Conservation (phyloP, 23 tunicate species). For the Oikopleura dioica region DNA sequence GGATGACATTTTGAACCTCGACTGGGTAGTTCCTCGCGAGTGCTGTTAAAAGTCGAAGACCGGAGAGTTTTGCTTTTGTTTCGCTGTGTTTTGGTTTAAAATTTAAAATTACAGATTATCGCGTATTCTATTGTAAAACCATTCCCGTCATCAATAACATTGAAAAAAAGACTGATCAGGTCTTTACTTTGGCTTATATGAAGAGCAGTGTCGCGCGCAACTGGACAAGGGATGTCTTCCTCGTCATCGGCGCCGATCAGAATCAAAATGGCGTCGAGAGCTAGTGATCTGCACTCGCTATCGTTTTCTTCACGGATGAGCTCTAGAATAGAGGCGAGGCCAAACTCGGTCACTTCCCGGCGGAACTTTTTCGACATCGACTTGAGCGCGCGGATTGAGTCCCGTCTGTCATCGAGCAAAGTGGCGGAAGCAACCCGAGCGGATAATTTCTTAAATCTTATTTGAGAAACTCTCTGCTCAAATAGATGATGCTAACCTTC, state of each 20-base stretch:
- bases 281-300: neutral
- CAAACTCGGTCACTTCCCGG: slow-evolving; percentile 33
- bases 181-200: too few relatives aligned
- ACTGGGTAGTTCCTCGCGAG: slow-evolving; percentile 27
- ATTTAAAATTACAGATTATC: too few relatives aligned
- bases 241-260: slow-evolving; percentile 9
- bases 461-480: too few relatives aligned
- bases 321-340: neutral
- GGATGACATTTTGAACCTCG: slow-evolving; percentile 26
- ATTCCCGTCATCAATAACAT: too few relatives aligned
- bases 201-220: too few relatives aligned
- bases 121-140: too few relatives aligned
- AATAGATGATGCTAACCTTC: too few relatives aligned
- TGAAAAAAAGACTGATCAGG: too few relatives aligned
- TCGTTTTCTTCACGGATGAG: neutral
- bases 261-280: neutral
- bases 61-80: too few relatives aligned
- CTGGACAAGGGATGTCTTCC: too few relatives aligned
- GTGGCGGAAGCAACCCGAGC: slow-evolving; percentile 71
- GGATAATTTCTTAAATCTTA: slow-evolving; percentile 40
- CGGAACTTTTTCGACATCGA: slow-evolving; percentile 28
- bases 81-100: too few relatives aligned
- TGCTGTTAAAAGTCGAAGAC: slow-evolving; percentile 36
- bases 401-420: slow-evolving; percentile 67
- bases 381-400: slow-evolving; percentile 68